These are phyloP conservation scores for Melanchra persicariae DNA, from an alignment of 2,888 invertebrate species.

Conservation along the genomic window DNA sequence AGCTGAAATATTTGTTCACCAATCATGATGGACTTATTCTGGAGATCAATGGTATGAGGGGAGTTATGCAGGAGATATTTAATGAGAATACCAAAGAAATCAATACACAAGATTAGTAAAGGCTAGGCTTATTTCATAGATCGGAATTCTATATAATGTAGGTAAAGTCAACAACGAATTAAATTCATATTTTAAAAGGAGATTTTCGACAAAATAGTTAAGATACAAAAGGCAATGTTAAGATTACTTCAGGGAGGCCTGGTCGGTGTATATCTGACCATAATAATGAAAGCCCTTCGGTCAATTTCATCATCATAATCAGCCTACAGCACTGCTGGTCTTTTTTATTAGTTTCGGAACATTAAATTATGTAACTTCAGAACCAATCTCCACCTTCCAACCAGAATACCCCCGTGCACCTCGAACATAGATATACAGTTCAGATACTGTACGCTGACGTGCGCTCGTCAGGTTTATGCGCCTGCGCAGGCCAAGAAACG, in stretches of 20 bases:
- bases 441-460: constrained; percentile 57
- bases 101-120: too few relatives aligned
- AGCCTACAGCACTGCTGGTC: too few relatives aligned
- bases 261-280: background rate
- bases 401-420: constrained; percentile 51
- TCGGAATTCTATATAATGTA: too few relatives aligned
- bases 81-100: background rate
- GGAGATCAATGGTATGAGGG: background rate
- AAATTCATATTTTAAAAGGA: too few relatives aligned
- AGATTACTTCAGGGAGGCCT: background rate
- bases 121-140: too few relatives aligned
- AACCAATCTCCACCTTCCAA: background rate
- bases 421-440: constrained; percentile 63
- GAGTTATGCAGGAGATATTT: background rate
- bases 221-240: background rate
- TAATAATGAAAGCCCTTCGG: background rate
- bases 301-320: background rate
- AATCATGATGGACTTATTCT: constrained; percentile 59
- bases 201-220: background rate
- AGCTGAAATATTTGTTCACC: constrained; percentile 62
- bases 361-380: background rate
- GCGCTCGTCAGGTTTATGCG: constrained; percentile 67
- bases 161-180: too few relatives aligned
- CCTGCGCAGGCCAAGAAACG: constrained; percentile 43
- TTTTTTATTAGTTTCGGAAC: background rate